Base-by-base conservation (phyloP, 2,888 invertebrate genomes). In the Noctua janthina region DNA sequence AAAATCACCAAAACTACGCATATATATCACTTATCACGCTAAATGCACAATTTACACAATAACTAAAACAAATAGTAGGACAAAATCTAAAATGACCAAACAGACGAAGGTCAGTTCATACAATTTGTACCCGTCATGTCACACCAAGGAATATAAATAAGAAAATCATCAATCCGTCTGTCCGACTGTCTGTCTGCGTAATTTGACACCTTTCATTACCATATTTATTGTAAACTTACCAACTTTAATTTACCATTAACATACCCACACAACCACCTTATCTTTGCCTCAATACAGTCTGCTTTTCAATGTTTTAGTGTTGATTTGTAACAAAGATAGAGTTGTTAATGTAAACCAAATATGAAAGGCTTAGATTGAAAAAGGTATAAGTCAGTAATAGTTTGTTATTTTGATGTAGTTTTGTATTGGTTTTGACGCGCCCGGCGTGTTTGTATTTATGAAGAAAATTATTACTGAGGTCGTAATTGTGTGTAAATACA, bases 181-280 rank as follows among this genome's bases (percentile, higher is more conserved):
- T 92, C 93, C 90, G 93, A 92, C 93, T 91, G 94, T 94, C 94
- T 92, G 85, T 93, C 93, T 92, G 92, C 93, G 95, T 96, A 96
- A 96, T 96, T 96, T 96, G 96, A 96, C 96, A 96, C 96, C 95
- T 96, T 95, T 95, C 96, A 96, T 96, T 96, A 96, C 96, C 96
- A 96, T 96, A 96, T 96, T 96, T 96, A 96, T 96, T 95, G 94
- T 95, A 89, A 91, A 93, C 90, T 90, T 76, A 90, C 91, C 76
- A 90, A 78, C 73, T 49, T 23, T 74, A 35, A 49, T 35, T 72
- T 76, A 72, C 74, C 23, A 76, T 72, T n/a, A 71, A 54, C 0
- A 23, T 23, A 29, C 46, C 23, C 8, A 62, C 7, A 23, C 20
- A 72, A 6, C 29, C 11, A 46, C 54, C 56, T 80, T 82, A 77